These are phyloP conservation scores for Nephila pilipes DNA, from an alignment of 1,140 invertebrate species.

Conservation along the genomic window DNA sequence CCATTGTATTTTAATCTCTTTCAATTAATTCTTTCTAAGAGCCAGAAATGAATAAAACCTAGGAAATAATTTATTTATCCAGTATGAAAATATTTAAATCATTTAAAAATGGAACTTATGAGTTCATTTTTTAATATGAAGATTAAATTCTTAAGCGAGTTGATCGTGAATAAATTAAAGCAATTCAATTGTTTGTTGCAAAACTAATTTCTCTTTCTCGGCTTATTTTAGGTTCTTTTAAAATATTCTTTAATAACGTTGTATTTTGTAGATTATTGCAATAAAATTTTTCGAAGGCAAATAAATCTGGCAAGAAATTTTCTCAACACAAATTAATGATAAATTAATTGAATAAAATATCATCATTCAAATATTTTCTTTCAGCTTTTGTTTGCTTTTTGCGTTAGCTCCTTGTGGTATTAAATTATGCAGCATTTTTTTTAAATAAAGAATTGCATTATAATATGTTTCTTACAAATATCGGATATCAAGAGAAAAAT, in stretches of 20 bases:
- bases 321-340: neutral
- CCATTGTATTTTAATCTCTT: constrained; percentile 25
- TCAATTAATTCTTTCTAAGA: constrained; percentile 5
- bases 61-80: neutral
- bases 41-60: neutral
- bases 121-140: neutral
- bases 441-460: too few relatives aligned
- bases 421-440: too few relatives aligned
- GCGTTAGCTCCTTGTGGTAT: too few relatives aligned
- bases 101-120: neutral
- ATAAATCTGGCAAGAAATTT: neutral
- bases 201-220: neutral
- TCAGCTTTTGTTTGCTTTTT: neutral
- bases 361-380: neutral
- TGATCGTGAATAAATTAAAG: neutral
- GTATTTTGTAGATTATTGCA: neutral
- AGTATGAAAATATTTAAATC: neutral
- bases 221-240: neutral
- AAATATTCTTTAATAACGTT: neutral
- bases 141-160: neutral
- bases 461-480: too few relatives aligned
- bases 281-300: neutral
- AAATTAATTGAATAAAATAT: neutral
- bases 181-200: neutral
- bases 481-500: neutral